Base-by-base conservation (phyloP, 2,113 vertebrate species). In the Varanus salvator region DNA sequence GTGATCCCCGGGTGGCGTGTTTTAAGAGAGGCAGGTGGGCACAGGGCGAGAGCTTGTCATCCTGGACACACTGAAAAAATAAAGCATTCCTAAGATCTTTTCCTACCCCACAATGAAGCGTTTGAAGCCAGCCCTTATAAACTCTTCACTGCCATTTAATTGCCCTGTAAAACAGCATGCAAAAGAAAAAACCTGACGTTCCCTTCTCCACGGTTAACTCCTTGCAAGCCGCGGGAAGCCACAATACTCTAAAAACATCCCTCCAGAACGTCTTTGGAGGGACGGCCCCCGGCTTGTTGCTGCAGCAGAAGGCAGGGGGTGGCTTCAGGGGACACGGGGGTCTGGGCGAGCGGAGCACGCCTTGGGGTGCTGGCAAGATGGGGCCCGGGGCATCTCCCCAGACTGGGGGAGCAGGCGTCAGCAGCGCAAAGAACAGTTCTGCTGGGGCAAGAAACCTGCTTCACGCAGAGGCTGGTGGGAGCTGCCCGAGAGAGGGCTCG, bases 21-120 rank as follows among this genome's bases (percentile, higher is more conserved):
- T 93, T 93, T 88, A 87, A 81, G 91, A 93, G 94, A 77, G 78
- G 84, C 93, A 94, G 93, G 91, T 94, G 95, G 66, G 23, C 74
- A 81, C 88, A 44, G 23, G 88, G 82, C 52, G 15, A 8, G 0
- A 12, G 44, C 77, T 88, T 81, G 75, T 78, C 0, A 7, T 4
- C 23, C 84, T 0, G 48, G 92, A 89, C 91, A 94, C 14, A 6
- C 21, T 8, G 57, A 17, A 52, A 57, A 77, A 89, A 90, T 84
- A 83, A 84, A 84, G 69, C 80, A 38, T 90, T 75, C 89, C 92
- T 93, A 89, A 89, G 93, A 15, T 31, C 90, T 88, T 93, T 85
- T 80, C 77, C 88, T 78, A 92, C 25, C 88, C 81, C 6, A 1
- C 85, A 87, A 92, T 81, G 92, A 93, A 91, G 77, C 1, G 57